Evolutionary conservation across 2,113 vertebrate genomes (phyloP).

Genomic region (Gymnocephalus cernua): DNA sequence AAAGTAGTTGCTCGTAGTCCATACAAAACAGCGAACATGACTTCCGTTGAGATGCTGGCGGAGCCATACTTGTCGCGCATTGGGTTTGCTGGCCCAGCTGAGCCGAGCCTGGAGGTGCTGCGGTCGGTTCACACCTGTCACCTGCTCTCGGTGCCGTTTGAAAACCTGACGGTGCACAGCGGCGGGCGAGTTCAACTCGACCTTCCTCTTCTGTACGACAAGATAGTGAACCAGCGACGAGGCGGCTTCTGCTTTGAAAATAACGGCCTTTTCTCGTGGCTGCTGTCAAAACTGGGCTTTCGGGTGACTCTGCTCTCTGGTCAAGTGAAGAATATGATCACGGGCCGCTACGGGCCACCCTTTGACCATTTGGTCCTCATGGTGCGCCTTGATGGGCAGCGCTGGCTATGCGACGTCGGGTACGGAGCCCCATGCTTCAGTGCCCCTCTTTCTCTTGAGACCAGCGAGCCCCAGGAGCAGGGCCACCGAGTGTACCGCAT

Average conservation of each 20-base stretch:
- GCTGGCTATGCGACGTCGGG: conserved; percentile 85
- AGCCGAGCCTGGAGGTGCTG: conserved; percentile 68
- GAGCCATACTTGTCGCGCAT: conserved; percentile 78
- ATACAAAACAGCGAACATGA: neutral
- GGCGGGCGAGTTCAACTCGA: conserved; percentile 70
- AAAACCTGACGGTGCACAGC: conserved; percentile 83
- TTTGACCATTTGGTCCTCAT: conserved; percentile 81
- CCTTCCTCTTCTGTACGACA: conserved; percentile 75
- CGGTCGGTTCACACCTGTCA: conserved; percentile 74
- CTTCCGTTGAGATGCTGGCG: conserved; percentile 71
- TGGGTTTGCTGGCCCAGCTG: conserved; percentile 32
- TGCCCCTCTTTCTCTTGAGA: conserved; percentile 80
- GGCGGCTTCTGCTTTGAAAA: conserved; percentile 86
- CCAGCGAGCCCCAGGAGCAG: conserved; percentile 69
- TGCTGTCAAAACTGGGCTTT: conserved; percentile 80
- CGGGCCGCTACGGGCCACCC: conserved; percentile 75
- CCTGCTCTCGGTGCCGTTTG: conserved; percentile 81
- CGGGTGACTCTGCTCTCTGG: conserved; percentile 71
- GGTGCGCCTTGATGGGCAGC: conserved; percentile 71
- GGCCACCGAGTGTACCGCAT: conserved; percentile 78
- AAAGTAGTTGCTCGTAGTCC: neutral
- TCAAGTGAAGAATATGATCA: conserved; percentile 73
- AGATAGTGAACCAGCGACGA: conserved; percentile 77
- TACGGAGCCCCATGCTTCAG: conserved; percentile 74
- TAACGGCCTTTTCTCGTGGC: conserved; percentile 85